Evolutionary conservation across 2,888 invertebrate species (phyloP).

Genomic region (Chaetoderma sp.): DNA sequence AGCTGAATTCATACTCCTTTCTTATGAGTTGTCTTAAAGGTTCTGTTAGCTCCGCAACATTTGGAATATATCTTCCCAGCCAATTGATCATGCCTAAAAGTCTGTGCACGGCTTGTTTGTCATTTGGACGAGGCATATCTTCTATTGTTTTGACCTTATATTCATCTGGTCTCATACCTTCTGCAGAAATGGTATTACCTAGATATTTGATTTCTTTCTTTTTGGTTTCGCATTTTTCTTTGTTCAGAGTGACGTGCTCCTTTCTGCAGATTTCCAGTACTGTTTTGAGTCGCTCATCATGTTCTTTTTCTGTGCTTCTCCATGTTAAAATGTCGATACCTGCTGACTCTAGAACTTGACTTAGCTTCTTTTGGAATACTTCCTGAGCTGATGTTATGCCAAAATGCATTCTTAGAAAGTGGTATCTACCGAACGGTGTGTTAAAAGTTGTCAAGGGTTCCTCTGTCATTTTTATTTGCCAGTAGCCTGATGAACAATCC

Average conservation of each 20-base stretch:
- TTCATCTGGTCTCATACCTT: slow-evolving; percentile 32
- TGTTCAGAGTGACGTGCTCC: slow-evolving; percentile 4
- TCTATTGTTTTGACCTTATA: slow-evolving; percentile 19
- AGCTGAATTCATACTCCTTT: slow-evolving; percentile 21
- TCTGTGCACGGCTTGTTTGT: slow-evolving; percentile 23
- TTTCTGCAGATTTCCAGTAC: slow-evolving; percentile 7
- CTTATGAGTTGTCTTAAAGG: slow-evolving; percentile 21
- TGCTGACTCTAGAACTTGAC: too few species aligned
- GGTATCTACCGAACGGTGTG: slow-evolving; percentile 9
- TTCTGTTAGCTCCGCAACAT: slow-evolving; percentile 12
- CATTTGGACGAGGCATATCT: slow-evolving; percentile 18
- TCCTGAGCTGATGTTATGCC: slow-evolving; percentile 1
- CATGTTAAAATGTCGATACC: slow-evolving; percentile 10
- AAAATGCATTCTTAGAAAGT: not conserved
- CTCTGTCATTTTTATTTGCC: slow-evolving; percentile 21
- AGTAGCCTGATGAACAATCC: slow-evolving; percentile 30
- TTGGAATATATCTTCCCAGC: slow-evolving; percentile 20
- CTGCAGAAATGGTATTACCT: slow-evolving; percentile 14
- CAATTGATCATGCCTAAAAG: slow-evolving; percentile 30
- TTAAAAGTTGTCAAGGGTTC: slow-evolving; percentile 18
- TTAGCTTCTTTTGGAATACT: slow-evolving; percentile 13
- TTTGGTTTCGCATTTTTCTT: slow-evolving; percentile 7
- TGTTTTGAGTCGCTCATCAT: not conserved
- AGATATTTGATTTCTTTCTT: slow-evolving; percentile 24
- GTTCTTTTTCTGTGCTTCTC: not conserved